phyloP scores from a whole-genome alignment of 2,113 vertebrate genomes.

The Chaetura pelagica region DNA sequence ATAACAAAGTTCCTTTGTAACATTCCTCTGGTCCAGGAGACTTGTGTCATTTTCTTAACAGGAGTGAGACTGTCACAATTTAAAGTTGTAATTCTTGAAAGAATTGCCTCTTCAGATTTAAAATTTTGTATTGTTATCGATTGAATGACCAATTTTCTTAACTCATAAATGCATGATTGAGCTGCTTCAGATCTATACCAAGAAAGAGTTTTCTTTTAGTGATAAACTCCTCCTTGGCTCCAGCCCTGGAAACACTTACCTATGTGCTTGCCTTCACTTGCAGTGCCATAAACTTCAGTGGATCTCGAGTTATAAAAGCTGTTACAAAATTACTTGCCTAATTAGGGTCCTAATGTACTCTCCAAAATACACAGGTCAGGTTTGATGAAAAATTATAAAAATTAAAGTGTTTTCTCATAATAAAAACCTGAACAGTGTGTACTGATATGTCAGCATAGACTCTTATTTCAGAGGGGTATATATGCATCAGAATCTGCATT shows the following conservation, averaged over 20 bases:
- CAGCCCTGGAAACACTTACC: rapidly evolving
- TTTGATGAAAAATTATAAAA: neutral
- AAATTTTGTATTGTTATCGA: neutral
- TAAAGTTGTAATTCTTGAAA: neutral
- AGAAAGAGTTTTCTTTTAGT: neutral
- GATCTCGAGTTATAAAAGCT: neutral
- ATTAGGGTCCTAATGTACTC: neutral
- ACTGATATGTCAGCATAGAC: neutral
- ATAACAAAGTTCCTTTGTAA: neutral
- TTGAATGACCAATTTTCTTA: neutral
- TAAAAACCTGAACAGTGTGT: neutral
- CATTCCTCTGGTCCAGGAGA: neutral
- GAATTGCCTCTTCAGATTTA: neutral
- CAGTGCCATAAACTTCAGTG: neutral
- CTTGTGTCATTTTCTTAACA: neutral
- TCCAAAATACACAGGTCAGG: neutral
- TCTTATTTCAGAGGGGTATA: neutral
- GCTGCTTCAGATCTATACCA: neutral
- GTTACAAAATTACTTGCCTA: neutral
- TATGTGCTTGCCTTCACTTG: neutral
- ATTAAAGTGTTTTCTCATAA: neutral
- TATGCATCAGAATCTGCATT: neutral
- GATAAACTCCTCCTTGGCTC: neutral
- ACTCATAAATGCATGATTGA: neutral
- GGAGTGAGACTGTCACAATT: neutral